Conservation (phyloP, 2,888 invertebrate genomes). For the Elmis aenea region DNA sequence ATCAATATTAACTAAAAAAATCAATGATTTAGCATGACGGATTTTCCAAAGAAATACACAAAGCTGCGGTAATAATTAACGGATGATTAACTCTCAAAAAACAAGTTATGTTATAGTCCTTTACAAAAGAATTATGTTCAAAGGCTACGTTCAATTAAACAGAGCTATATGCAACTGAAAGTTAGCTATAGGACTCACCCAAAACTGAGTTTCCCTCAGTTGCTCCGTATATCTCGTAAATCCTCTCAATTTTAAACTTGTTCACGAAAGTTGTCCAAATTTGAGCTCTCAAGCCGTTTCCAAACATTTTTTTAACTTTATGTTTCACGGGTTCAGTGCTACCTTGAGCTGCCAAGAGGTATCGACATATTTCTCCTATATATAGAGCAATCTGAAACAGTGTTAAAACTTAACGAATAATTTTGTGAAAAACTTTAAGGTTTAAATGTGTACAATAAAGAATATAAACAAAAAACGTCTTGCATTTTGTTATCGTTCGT, state of each 20-base stretch:
- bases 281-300: conserved; percentile 90
- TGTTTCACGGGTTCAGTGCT: conserved; percentile 63
- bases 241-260: conserved; percentile 54
- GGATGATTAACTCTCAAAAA: no score
- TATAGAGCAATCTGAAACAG: conserved; percentile 69
- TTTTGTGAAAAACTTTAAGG: no score
- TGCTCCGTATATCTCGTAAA: conserved; percentile 93
- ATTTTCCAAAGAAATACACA: neutral
- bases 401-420: no score
- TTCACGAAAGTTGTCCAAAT: conserved; percentile 89
- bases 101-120: no score
- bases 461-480: no score
- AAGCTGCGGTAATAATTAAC: neutral
- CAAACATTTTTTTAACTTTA: conserved; percentile 77
- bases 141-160: no score
- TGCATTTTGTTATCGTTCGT: no score
- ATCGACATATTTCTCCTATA: conserved; percentile 87
- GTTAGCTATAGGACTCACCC: no score
- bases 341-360: conserved; percentile 66
- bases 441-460: no score
- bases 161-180: no score
- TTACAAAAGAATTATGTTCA: no score
- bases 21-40: no score
- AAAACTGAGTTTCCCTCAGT: conserved; percentile 97
- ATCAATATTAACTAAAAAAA: conserved; percentile 77